A percentile compares a stretch with the other conserved stretches of the same genome.
phyloP scores from a whole-genome alignment of 2,797 vertebrate species.

The Emydoidea blandingii region DNA sequence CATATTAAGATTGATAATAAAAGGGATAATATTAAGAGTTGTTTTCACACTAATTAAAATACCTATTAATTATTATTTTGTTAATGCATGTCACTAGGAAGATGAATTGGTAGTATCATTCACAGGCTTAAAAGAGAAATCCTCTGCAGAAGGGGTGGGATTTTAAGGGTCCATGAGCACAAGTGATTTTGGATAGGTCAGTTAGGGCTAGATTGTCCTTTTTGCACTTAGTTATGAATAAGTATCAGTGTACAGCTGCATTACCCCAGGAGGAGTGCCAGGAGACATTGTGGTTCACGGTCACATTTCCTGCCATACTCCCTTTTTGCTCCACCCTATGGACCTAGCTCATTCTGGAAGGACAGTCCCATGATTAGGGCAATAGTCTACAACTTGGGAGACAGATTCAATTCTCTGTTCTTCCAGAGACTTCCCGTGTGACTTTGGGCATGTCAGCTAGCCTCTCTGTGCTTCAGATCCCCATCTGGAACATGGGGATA shows the following conservation, averaged over 20 bases:
- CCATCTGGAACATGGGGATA: background rate
- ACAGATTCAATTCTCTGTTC: background rate
- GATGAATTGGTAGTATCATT: background rate
- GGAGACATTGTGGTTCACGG: background rate
- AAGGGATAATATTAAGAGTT: background rate
- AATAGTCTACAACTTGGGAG: fast-evolving
- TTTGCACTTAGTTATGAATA: background rate
- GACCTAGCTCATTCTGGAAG: background rate
- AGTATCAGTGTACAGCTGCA: fast-evolving
- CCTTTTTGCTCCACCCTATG: background rate
- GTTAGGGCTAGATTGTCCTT: background rate
- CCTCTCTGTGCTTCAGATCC: background rate
- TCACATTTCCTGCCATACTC: fast-evolving
- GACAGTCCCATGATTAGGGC: fast-evolving
- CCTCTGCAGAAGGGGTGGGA: background rate
- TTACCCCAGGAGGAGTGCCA: fast-evolving
- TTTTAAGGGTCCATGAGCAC: too few species aligned
- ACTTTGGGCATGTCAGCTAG: background rate
- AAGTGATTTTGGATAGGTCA: background rate
- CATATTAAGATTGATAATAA: background rate
- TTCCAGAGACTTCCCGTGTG: background rate
- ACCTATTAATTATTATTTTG: background rate
- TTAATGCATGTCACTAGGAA: background rate
- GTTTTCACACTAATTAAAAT: background rate
- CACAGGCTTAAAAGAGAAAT: background rate